Percentiles rank a stretch among this genome's conserved stretches.
Evolutionary conservation across 2,888 invertebrate species (phyloP).

Genomic region (Cephonodes hylas): DNA sequence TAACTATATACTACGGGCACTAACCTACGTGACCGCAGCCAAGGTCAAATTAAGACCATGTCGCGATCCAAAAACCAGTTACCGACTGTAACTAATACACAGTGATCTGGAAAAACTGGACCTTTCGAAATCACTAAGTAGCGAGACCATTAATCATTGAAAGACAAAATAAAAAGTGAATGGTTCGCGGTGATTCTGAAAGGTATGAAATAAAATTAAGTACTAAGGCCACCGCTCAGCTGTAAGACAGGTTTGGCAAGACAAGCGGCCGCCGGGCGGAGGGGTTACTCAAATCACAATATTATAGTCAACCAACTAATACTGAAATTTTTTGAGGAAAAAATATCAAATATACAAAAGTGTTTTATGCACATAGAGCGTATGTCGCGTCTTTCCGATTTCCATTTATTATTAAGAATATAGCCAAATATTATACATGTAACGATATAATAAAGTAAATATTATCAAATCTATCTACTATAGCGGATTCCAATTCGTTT

Average conservation of each 20-base stretch:
- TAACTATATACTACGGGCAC: slow-evolving; percentile 61
- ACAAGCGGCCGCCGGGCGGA: slow-evolving; percentile 54
- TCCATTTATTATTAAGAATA: neutral
- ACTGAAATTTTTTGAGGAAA: slow-evolving; percentile 64
- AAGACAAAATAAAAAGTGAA: slow-evolving; percentile 21
- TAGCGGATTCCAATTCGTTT: neutral
- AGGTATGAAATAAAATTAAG: slow-evolving; percentile 51
- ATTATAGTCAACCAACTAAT: slow-evolving; percentile 69
- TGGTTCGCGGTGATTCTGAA: slow-evolving; percentile 22
- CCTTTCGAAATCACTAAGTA: slow-evolving; percentile 27
- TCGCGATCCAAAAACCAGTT: slow-evolving; percentile 39
- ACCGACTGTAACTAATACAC: slow-evolving; percentile 61
- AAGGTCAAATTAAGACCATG: neutral
- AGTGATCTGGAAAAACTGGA: slow-evolving; percentile 47
- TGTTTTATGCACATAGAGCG: slow-evolving; percentile 38
- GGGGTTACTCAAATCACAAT: slow-evolving; percentile 59
- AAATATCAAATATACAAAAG: slow-evolving; percentile 74
- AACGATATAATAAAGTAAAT: neutral
- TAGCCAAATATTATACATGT: no score
- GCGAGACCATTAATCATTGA: neutral
- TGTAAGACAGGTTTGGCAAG: slow-evolving; percentile 63
- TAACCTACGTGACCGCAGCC: slow-evolving; percentile 40
- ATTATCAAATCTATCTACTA: neutral
- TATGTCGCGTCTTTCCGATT: slow-evolving; percentile 10
- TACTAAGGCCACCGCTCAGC: slow-evolving; percentile 42